phyloP scores from a whole-genome alignment of 2,113 vertebrate species.

The Struthio camelus region DNA sequence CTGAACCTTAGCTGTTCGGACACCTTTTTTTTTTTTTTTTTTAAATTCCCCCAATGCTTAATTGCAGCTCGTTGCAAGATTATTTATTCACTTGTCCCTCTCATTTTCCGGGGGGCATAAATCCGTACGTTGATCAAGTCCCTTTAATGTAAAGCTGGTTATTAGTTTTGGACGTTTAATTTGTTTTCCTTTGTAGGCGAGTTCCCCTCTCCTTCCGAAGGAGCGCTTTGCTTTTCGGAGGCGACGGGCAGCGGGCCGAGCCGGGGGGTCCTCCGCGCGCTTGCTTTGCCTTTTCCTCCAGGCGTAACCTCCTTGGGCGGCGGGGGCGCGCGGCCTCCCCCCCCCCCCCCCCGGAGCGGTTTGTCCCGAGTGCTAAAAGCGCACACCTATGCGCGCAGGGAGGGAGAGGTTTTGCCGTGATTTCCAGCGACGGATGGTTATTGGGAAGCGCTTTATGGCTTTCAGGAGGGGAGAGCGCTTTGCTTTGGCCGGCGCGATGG shows the following conservation, averaged over 20 bases:
- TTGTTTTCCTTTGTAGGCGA: constrained; percentile 71
- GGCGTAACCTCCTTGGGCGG: too few relatives aligned
- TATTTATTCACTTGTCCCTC: constrained; percentile 24
- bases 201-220: constrained; percentile 61
- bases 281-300: too few relatives aligned
- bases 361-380: not conserved
- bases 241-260: constrained; percentile 57
- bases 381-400: not conserved
- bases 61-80: not conserved
- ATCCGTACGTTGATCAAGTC: constrained; percentile 13
- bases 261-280: not conserved
- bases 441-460: not conserved
- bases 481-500: not conserved
- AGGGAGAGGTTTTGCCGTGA: not conserved
- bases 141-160: constrained; percentile 45
- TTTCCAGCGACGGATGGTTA: not conserved
- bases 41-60: not conserved
- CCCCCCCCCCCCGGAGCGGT: too few relatives aligned
- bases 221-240: constrained; percentile 49
- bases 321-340: too few relatives aligned
- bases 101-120: constrained; percentile 18
- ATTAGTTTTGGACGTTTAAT: constrained; percentile 67
- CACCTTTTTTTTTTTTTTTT: not conserved
- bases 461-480: not conserved
- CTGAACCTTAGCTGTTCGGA: not conserved